Evolutionary conservation across 2,113 vertebrate genomes (phyloP), one percentile per base, ranked within the genome.

Genomic region (Oryzias javanicus): DNA sequence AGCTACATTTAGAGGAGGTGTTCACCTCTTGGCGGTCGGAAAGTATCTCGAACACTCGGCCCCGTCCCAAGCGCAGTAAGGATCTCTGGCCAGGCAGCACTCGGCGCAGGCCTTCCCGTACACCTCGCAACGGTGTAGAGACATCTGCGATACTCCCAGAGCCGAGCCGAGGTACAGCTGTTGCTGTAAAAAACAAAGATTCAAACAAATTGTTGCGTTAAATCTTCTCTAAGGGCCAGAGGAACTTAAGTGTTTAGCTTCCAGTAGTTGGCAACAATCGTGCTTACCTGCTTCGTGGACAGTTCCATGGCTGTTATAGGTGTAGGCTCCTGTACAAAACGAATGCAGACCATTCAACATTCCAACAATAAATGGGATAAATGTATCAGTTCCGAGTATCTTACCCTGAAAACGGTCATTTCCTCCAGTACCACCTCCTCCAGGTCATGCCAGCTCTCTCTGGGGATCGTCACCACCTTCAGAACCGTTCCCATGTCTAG

Each of bases 351-450:
- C 18, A 47, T 64, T 73, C 54, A 64, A 57, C 7, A 47, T 42
- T 49, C 49, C n/a, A 20, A 46, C 3, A 41, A 57, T 12, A 46
- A 17, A 10, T 4, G 19, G 5, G n/a, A 35, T 8, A 24, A 16
- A 45, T 42, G 24, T 20, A 18, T 29, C 14, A 42, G 10, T 74
- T 68, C 40, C 66, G 13, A 56, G 17, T 0, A 40, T 82, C 92
- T 73, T 93, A 99, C 97, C 93, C 89, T 91, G 68, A 99, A 97
- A 78, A 99, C 94, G 42, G 95, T 94, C 94, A 98, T 96, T 92
- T 99, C 96, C 86, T 99, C 97, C 74, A 99, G 83, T 54, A 98
- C 93, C 64, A 99, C 97, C 87, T 99, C 97, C 78, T 99, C 97
- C 83, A 99, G 90, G 79, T 98, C 96, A 27, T 97, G 93, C 97